phyloP scores from a whole-genome alignment of 2,888 invertebrate species.

The Hipparchia semele region DNA sequence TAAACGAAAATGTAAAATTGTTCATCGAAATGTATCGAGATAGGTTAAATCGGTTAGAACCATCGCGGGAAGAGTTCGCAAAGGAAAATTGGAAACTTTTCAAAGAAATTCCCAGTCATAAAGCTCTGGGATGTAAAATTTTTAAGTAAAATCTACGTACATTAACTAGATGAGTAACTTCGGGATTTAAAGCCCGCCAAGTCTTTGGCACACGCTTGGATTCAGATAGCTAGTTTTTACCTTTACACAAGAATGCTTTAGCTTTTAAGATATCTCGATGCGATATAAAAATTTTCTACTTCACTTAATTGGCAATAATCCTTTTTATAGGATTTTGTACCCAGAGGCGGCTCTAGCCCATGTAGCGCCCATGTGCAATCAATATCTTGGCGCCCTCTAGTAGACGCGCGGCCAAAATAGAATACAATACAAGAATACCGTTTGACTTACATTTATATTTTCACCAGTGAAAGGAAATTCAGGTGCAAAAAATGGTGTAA shows the following conservation, averaged over 20 bases:
- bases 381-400: too few species aligned
- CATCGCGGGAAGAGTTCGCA: conserved; percentile 6
- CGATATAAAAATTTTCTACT: not conserved
- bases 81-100: conserved; percentile 18
- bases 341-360: too few species aligned
- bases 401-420: too few species aligned
- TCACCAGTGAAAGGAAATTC: too few species aligned
- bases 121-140: conserved; percentile 13
- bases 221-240: not conserved
- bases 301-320: not conserved
- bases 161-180: conserved; percentile 17
- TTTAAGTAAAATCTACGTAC: conserved; percentile 5
- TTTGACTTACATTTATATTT: too few species aligned
- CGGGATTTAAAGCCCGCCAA: not conserved
- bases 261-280: not conserved
- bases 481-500: too few species aligned
- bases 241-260: not conserved
- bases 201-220: conserved; percentile 1
- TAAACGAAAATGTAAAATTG: conserved; percentile 14
- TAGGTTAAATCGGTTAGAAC: conserved; percentile 6
- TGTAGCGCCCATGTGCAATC: too few species aligned
- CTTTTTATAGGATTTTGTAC: not conserved
- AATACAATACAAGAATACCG: too few species aligned
- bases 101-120: conserved; percentile 5
- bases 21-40: conserved; percentile 10